Evolutionary conservation across 2,888 invertebrate genomes (phyloP), one percentile per base, ranked within the genome.

Genomic region (Hemithea aestivaria): DNA sequence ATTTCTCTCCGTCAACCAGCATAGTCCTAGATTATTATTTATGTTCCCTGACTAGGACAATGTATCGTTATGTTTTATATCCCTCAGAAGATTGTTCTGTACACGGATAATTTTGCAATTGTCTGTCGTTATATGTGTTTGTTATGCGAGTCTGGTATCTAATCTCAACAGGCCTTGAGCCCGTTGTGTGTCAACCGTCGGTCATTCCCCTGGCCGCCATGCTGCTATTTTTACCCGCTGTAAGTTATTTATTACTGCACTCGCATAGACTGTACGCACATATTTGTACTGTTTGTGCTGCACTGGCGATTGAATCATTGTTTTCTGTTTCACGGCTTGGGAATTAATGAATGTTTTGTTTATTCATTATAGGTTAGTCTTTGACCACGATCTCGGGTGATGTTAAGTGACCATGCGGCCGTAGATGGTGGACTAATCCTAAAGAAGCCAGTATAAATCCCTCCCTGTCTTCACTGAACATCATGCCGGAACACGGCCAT

Each of bases 101-200:
- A 45, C 56, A 55, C 48, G 64, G 56, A 62, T 71, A 67, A 70
- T 77, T 78, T 71, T 71, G 73, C 73, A 76, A 78, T 73, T 65
- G 68, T 64, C 63, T 59, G 61, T 66, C 58, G 66, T 66, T 70
- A 65, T 61, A 51, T 62, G 51, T 66, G 56, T 68, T 80, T 76
- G 79, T 77, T 74, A 79, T 77, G 74, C 75, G 65, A 45, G 60
- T 63, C 59, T 66, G 69, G 79, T 84, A 85, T 85, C 84, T 84
- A 84, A 85, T 85, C 85, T 79, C 64, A 58, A 48, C 70, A 66
- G 82, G 73, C 87, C 87, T 85, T 87, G 87, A 77, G 83, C 84
- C 67, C 72, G 73, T 82, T 82, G 75, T 82, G 73, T 85, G 85
- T 84, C 85, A 84, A 77, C 68, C 69, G 66, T 59, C 83, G 87